These are phyloP conservation scores for Calidris pygmaea DNA, from an alignment of 2,113 vertebrate species.

Conservation along the genomic window DNA sequence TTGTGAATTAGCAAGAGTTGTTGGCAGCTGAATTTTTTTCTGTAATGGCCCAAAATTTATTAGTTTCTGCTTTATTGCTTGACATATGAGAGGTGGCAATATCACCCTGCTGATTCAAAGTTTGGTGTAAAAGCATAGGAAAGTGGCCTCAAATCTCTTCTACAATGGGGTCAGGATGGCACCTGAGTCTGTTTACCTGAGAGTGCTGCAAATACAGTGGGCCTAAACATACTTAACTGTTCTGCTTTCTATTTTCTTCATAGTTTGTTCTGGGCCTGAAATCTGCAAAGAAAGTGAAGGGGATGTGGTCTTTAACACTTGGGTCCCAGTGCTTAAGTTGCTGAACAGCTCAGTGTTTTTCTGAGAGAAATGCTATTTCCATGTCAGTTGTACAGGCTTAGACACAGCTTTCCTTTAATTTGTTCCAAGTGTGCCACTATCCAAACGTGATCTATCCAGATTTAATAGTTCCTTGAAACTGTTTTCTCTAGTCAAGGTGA, in stretches of 20 bases:
- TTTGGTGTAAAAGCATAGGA: background rate
- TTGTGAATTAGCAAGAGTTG: background rate
- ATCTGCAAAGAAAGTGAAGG: background rate
- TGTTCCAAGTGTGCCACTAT: background rate
- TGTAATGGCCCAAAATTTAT: background rate
- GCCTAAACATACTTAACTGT: background rate
- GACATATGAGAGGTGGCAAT: background rate
- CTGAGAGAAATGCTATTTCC: background rate
- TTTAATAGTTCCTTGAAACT: background rate
- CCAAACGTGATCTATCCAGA: rapidly evolving
- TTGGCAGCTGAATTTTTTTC: background rate
- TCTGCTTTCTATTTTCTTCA: background rate
- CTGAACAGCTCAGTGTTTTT: background rate
- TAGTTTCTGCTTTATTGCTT: background rate
- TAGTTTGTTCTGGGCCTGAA: background rate
- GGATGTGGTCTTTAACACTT: background rate
- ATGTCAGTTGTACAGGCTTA: background rate
- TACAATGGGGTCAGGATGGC: background rate
- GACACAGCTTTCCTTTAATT: background rate
- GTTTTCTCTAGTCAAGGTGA: background rate
- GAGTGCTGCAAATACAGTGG: background rate
- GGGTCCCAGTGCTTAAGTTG: background rate
- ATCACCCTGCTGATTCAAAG: background rate
- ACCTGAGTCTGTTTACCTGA: background rate
- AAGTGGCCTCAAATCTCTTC: background rate